phyloP scores from a whole-genome alignment of 2,113 vertebrate genomes.

The Hiodon tergisus region DNA sequence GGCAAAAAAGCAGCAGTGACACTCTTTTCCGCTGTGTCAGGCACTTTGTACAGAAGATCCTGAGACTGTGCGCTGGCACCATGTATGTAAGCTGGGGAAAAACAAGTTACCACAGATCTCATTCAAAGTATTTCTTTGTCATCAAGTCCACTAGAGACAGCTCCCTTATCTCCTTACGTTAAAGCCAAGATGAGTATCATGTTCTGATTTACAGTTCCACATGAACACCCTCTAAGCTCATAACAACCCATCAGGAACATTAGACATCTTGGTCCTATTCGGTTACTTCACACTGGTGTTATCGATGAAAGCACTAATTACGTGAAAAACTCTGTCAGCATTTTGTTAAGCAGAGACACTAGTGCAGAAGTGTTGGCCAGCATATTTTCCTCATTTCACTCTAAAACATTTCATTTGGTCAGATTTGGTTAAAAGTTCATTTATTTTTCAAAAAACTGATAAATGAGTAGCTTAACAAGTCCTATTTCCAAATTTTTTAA shows the following conservation, averaged over 20 bases:
- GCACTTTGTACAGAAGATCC: background rate
- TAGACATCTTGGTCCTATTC: background rate
- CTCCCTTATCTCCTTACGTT: slow-evolving; percentile 17
- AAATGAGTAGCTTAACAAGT: too few relatives aligned
- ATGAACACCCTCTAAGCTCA: slow-evolving; percentile 22
- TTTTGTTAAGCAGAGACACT: background rate
- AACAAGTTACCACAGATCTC: slow-evolving; percentile 3
- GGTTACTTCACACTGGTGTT: background rate
- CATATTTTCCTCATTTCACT: background rate
- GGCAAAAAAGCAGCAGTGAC: background rate
- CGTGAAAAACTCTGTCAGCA: background rate
- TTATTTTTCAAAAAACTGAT: too few relatives aligned
- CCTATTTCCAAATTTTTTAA: too few relatives aligned
- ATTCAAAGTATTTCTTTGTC: slow-evolving; percentile 13
- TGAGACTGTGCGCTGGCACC: background rate
- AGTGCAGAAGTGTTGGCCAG: background rate
- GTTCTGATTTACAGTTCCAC: slow-evolving; percentile 20
- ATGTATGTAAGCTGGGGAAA: background rate
- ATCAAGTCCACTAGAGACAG: background rate
- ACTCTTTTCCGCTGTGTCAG: background rate
- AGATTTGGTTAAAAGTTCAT: too few relatives aligned
- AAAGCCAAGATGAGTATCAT: background rate
- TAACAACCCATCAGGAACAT: slow-evolving; percentile 18
- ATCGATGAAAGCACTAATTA: slow-evolving; percentile 1
- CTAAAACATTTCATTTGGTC: background rate